Base-by-base conservation (phyloP, 2,797 vertebrate species). In the Pantherophis alleghaniensis region DNA sequence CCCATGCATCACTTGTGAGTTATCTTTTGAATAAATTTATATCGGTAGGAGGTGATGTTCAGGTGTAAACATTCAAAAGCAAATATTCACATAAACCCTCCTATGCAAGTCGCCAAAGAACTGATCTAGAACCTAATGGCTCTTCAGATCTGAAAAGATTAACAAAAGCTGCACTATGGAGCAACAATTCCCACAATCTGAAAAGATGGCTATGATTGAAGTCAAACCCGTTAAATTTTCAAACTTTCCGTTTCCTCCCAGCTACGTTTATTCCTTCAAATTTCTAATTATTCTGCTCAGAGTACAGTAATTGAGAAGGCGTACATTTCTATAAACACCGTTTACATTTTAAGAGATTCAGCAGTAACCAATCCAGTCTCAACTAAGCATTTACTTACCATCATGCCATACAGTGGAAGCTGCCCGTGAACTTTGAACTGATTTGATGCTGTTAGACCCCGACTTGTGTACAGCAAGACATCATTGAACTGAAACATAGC, bases 371-470 rank as follows among this genome's bases (percentile, higher is more conserved):
- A 47, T 13, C 16, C 37, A 51, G 32, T 1, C 53, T 93, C 28
- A 11, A 59, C 22, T 61, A n/a, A 53, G 7, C 20, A 1, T 20
- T 32, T 92, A 98, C 98, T 99, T 97, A 99, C 99, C 91, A 98
- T 99, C 99, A 99, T 99, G 97, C 98, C 99, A 1, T 98, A 98
- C 28, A 99, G 98, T 0, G 98, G 98, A 93, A 99, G 98, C 95
- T 99, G 99, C 22, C 99, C 99, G 0, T 99, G 99, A 92, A 99
- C 98, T 98, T 99, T 99, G 96, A 99, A 99, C 96, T 99, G 99
- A 97, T 99, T 99, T 10, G 98, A 98, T 18, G 98, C 96, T 0
- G 98, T 99, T 97, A 99, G 98, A 91, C 99, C 99, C 96, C 99
- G 98, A 97, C 99, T 99, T 1, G 99, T 99, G 97, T 99, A 99